phyloP scores from a whole-genome alignment of 2,113 vertebrate genomes.

The Lucifuga dentata region DNA sequence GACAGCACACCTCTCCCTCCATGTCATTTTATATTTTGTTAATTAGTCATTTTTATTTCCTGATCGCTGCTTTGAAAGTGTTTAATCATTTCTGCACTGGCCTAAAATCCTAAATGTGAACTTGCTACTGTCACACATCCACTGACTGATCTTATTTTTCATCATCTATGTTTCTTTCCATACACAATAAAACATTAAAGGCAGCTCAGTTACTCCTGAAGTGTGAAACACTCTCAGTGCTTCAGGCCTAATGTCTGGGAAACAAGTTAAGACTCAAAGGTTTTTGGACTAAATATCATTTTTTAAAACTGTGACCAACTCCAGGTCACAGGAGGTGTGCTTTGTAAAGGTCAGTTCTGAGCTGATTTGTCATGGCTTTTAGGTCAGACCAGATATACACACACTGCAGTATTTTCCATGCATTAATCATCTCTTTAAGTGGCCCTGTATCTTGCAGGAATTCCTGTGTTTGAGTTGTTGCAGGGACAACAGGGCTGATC shows the following conservation, averaged over 20 bases:
- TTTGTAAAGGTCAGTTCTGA: conserved; percentile 39
- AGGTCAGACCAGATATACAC: conserved; percentile 43
- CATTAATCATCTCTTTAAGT: conserved; percentile 72
- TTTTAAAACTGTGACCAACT: background rate
- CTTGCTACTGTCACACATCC: background rate
- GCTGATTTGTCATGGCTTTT: conserved; percentile 48
- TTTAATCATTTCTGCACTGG: too few species aligned
- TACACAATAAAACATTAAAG: conserved; percentile 50
- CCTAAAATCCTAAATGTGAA: background rate
- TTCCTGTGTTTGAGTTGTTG: conserved; percentile 76
- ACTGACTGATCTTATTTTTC: background rate
- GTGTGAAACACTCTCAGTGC: conserved; percentile 16
- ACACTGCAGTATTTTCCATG: conserved; percentile 66
- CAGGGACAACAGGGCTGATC: conserved; percentile 53
- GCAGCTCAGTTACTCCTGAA: conserved; percentile 55
- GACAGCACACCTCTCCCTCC: background rate
- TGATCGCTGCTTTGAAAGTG: too few species aligned
- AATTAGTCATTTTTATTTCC: too few species aligned
- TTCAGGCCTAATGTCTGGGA: conserved; percentile 9
- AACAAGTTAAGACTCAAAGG: conserved; percentile 5
- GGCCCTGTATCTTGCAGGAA: conserved; percentile 76
- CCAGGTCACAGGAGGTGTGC: conserved; percentile 1
- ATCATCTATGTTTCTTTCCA: conserved; percentile 9
- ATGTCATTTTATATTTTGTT: too few species aligned
- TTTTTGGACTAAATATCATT: conserved; percentile 20